Base-by-base conservation (phyloP, 2,888 invertebrate genomes). In the Thera obeliscata region DNA sequence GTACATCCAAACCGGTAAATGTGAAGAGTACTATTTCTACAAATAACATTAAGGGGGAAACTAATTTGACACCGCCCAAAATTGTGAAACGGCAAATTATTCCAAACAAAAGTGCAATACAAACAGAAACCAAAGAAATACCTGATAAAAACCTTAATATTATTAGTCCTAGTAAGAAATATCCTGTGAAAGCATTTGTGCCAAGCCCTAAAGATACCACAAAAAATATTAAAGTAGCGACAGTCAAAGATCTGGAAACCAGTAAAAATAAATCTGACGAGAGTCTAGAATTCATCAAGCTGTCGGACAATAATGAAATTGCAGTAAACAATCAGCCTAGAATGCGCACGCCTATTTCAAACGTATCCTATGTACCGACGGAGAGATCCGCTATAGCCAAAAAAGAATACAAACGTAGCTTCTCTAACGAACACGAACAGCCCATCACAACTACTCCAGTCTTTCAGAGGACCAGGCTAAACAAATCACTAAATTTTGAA, bases 81-180 rank as follows among this genome's bases (percentile, higher is more conserved):
- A 83, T 81, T 72, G 67, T 79, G 67, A 87, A 84, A 76, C 90
- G 87, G 80, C 86, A 87, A 71, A 89, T 85, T 75, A 81, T 77
- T 78, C 78, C 82, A 71, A 87, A 87, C 73, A 85, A 82, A 81
- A 88, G 90, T 91, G 90, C 92, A 91, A 92, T 93, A 89, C 79
- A 83, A 74, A 88, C 83, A 79, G 87, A 90, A 80, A 87, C 92
- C 93, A 93, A 93, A 93, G 93, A 92, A 71, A 74, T 89, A 83
- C 83, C 90, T 74, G 81, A 80, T 81, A 91, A 90, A 84, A 92
- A 91, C 71, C 74, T 88, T 77, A 91, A 89, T 84, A 78, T 88
- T 73, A 86, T 93, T 83, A 93, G 93, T 81, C 93, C 93, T 48
- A 91, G 92, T 61, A 93, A 94, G 76, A 94, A 94, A 74, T 94